These are phyloP conservation scores for Mercenaria mercenaria DNA, from an alignment of 1,140 invertebrate species.

Conservation along the genomic window DNA sequence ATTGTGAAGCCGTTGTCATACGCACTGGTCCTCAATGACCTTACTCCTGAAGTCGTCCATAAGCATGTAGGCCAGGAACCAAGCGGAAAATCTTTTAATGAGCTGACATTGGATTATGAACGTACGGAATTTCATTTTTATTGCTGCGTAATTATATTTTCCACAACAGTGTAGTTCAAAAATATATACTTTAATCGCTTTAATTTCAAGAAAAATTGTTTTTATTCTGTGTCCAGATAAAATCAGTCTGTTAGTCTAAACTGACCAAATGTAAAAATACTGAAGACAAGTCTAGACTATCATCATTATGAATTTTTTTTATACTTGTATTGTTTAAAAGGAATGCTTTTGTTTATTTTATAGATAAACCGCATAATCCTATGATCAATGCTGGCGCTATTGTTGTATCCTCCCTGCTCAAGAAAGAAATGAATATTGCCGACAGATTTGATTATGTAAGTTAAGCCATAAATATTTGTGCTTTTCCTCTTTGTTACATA, in stretches of 20 bases:
- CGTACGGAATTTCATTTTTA: no score
- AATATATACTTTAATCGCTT: no score
- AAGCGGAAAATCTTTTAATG: slow-evolving; percentile 98
- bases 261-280: no score
- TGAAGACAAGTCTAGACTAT: no score
- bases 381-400: slow-evolving; percentile 99
- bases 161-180: no score
- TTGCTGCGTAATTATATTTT: no score
- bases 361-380: slow-evolving; percentile 99
- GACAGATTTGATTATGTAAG: slow-evolving; percentile 88
- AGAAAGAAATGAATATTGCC: slow-evolving; percentile 85
- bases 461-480: background rate
- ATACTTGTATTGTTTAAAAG: no score
- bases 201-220: no score
- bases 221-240: no score
- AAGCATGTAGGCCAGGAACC: slow-evolving; percentile 92
- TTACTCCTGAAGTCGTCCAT: slow-evolving; percentile 96
- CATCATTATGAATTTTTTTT: no score
- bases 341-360: slow-evolving; percentile 64
- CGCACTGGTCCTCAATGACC: slow-evolving; percentile 96
- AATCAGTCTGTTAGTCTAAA: no score
- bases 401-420: slow-evolving; percentile 95
- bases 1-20: slow-evolving; percentile 98
- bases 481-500: no score
- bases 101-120: slow-evolving; percentile 93